These are phyloP conservation scores for Eurystomus glaucurus DNA, from an alignment of 2,797 vertebrate genomes.

Conservation along the genomic window DNA sequence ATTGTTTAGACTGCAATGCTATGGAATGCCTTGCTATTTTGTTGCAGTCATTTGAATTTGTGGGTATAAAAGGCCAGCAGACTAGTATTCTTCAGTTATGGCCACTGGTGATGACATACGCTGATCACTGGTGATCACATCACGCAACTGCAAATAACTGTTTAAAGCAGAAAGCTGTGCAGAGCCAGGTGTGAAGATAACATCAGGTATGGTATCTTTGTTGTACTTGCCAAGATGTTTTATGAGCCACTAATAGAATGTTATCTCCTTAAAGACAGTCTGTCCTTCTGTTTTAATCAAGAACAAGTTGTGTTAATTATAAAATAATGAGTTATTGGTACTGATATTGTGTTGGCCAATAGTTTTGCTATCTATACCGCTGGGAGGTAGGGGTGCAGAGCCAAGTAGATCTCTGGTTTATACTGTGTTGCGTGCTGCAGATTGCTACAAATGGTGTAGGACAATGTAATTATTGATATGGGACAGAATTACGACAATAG, in stretches of 20 bases:
- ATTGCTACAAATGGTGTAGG: neutral
- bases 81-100: neutral
- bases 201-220: neutral
- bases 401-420: neutral
- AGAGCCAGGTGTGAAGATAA: neutral
- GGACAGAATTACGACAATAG: neutral
- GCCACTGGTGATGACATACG: neutral
- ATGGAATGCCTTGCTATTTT: neutral
- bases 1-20: accelerated
- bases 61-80: neutral
- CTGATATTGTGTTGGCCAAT: neutral
- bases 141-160: no score
- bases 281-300: neutral
- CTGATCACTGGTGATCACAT: no score
- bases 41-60: neutral
- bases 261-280: neutral
- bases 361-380: neutral
- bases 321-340: neutral
- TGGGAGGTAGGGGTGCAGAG: neutral
- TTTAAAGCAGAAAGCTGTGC: neutral
- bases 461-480: neutral
- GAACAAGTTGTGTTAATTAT: neutral
- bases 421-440: neutral
- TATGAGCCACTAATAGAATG: neutral
- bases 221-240: neutral